These are phyloP conservation scores for Chrysotoxum bicinctum DNA, from an alignment of 2,888 invertebrate species.

Conservation along the genomic window DNA sequence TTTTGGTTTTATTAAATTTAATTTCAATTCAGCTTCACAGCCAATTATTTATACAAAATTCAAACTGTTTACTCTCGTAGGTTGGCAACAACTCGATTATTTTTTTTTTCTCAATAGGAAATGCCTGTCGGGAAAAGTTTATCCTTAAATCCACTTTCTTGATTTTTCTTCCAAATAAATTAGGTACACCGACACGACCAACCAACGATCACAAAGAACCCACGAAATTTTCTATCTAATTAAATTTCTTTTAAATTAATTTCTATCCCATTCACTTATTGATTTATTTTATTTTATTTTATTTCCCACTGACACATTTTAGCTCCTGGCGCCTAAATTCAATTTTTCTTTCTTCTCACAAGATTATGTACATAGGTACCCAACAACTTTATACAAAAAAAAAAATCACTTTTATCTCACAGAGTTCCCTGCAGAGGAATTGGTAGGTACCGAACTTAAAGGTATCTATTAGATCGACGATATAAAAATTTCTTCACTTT, in stretches of 20 bases:
- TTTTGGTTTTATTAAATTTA: not conserved
- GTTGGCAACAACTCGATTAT: not conserved
- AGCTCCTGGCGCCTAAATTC: slow-evolving; percentile 52
- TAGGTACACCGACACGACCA: no score
- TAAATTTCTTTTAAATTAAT: slow-evolving; percentile 20
- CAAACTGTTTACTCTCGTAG: not conserved
- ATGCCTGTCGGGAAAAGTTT: not conserved
- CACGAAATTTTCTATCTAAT: slow-evolving; percentile 18
- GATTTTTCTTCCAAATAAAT: not conserved
- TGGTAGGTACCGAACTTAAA: not conserved
- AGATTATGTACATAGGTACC: slow-evolving; percentile 31
- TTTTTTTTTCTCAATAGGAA: not conserved
- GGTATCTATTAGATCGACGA: not conserved
- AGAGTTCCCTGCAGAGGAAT: not conserved
- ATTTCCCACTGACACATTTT: slow-evolving; percentile 17
- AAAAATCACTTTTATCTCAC: slow-evolving; percentile 50
- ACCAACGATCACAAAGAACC: not conserved
- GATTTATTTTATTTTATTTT: slow-evolving; percentile 27
- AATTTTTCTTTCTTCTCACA: slow-evolving; percentile 34
- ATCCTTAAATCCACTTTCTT: slow-evolving; percentile 13
- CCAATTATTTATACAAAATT: not conserved
- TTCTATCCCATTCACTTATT: slow-evolving; percentile 18
- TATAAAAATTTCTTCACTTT: slow-evolving; percentile 17
- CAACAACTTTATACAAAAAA: not conserved
- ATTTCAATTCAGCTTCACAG: not conserved